phyloP scores from a whole-genome alignment of 1,140 invertebrate genomes.

The Anagrus nilaparvatae region DNA sequence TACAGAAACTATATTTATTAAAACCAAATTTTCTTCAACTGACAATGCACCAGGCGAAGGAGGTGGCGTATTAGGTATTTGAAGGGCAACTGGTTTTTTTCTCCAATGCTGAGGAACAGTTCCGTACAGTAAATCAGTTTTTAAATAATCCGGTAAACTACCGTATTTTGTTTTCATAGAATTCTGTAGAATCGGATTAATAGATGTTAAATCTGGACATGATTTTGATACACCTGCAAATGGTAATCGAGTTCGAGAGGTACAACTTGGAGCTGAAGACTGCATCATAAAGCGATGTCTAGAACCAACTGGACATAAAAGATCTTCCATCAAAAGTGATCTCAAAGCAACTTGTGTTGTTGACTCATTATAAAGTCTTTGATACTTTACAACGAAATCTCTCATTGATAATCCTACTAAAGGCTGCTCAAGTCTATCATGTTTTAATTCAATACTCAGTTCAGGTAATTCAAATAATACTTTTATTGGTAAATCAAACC shows the following conservation, averaged over 20 bases:
- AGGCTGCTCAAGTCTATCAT: conserved; percentile 54
- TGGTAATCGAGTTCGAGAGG: conserved; percentile 25
- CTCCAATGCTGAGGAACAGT: conserved; percentile 33
- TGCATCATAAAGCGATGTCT: conserved; percentile 73
- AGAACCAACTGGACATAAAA: conserved; percentile 64
- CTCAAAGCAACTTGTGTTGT: conserved; percentile 66
- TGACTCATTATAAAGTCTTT: conserved; percentile 57
- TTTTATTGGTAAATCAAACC: conserved; percentile 37
- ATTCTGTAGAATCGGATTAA: conserved; percentile 6
- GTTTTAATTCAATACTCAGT: conserved; percentile 61
- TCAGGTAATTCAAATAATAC: conserved; percentile 62
- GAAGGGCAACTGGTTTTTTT: conserved; percentile 22
- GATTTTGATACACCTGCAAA: conserved; percentile 60
- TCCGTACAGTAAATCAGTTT: conserved; percentile 44
- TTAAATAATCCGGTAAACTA: conserved; percentile 61
- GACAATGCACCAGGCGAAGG: conserved; percentile 47
- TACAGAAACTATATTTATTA: conserved; percentile 43
- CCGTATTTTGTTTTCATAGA: conserved; percentile 17
- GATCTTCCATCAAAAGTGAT: conserved; percentile 80
- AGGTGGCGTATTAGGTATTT: conserved; percentile 57
- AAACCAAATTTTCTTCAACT: conserved; percentile 45
- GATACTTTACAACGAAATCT: conserved; percentile 68
- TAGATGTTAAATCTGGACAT: conserved; percentile 65
- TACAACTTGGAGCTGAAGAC: conserved; percentile 49
- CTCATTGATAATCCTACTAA: conserved; percentile 72